Conservation (phyloP, 2,888 invertebrate genomes). For the Hanleya hanleyi region DNA sequence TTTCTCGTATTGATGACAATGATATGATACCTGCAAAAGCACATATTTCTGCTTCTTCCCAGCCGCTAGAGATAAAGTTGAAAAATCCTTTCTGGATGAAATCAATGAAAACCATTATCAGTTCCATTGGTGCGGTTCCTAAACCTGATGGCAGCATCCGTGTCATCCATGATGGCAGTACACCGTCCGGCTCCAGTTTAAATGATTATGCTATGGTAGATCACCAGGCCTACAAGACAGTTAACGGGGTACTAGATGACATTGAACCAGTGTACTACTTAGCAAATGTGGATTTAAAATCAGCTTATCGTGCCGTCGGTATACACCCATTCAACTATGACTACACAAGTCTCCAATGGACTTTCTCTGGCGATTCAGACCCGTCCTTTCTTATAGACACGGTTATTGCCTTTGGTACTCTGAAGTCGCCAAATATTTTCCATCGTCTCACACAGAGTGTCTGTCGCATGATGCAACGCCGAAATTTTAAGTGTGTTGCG, state of each 20-base stretch:
- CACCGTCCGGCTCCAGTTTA: too few species aligned
- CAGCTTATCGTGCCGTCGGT: too few species aligned
- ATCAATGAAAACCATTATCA: too few species aligned
- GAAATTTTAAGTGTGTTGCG: not conserved
- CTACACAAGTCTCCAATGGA: not conserved
- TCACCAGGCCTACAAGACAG: not conserved
- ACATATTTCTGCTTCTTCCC: not conserved
- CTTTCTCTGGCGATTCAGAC: too few species aligned
- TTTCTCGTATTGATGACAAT: not conserved
- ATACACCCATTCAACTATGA: not conserved
- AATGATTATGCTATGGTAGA: not conserved
- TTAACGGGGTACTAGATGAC: too few species aligned
- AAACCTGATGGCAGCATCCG: not conserved
- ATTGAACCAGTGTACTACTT: not conserved
- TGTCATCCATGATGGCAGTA: not conserved
- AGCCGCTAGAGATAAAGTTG: too few species aligned
- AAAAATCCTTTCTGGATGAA: too few species aligned
- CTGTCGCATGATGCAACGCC: not conserved
- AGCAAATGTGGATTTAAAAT: not conserved
- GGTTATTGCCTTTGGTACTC: not conserved
- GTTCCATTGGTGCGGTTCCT: not conserved
- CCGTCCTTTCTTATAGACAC: not conserved
- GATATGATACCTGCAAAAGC: not conserved
- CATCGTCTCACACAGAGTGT: not conserved
- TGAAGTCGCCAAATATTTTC: not conserved